Percentiles rank a stretch among this genome's conserved stretches.
phyloP scores from a whole-genome alignment of 2,888 invertebrate genomes.

The Emmelina monodactyla region DNA sequence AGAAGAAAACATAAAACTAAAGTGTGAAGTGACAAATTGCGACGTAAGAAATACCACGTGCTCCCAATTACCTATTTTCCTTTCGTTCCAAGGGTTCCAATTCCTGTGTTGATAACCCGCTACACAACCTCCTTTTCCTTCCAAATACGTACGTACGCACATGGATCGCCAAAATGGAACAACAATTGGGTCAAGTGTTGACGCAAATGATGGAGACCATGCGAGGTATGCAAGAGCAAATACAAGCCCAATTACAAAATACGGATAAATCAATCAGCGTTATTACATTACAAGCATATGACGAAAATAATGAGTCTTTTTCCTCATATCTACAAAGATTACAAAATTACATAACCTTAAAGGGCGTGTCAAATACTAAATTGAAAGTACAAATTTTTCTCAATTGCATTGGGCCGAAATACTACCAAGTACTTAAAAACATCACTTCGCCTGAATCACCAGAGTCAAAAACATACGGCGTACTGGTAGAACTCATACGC shows the following conservation, averaged over 20 bases:
- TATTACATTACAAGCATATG: not conserved
- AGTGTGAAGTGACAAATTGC: too few species aligned
- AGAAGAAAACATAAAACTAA: too few species aligned
- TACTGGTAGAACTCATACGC: not conserved
- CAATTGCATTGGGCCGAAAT: conserved; percentile 6
- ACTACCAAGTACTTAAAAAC: conserved; percentile 5
- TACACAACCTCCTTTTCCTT: not conserved
- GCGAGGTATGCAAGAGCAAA: not conserved
- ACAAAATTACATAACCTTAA: not conserved
- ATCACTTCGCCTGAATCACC: not conserved
- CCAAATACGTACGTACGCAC: not conserved
- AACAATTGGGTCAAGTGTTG: not conserved
- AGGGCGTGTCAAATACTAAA: not conserved
- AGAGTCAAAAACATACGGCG: not conserved
- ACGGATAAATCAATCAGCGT: not conserved
- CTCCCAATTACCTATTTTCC: too few species aligned
- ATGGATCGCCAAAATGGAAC: not conserved
- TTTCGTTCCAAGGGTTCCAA: too few species aligned
- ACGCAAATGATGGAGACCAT: not conserved
- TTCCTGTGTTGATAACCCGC: not conserved
- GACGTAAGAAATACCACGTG: too few species aligned
- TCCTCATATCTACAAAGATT: not conserved
- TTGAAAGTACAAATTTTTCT: not conserved
- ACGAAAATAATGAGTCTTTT: not conserved
- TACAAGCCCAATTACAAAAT: not conserved